phyloP scores from a whole-genome alignment of 2,888 invertebrate genomes.

The Plebejus argus region DNA sequence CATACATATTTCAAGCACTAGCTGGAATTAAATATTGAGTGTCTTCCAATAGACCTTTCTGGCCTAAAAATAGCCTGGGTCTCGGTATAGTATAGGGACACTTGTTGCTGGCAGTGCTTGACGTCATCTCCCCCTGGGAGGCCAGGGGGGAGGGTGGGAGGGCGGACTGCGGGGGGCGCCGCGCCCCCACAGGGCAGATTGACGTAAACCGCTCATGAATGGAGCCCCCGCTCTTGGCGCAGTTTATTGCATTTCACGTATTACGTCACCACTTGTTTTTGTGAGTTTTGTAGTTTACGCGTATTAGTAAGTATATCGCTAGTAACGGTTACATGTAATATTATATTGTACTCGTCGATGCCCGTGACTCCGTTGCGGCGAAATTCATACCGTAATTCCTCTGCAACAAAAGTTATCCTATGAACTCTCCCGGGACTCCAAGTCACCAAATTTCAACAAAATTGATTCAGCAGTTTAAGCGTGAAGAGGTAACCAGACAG shows the following conservation, averaged over 20 bases:
- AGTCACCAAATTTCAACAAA: no score
- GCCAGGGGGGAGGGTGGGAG: conserved; percentile 51
- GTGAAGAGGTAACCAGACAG: no score
- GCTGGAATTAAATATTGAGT: conserved; percentile 13
- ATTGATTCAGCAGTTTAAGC: no score
- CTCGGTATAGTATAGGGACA: conserved; percentile 61
- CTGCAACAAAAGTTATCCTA: no score
- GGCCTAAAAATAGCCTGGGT: conserved; percentile 69
- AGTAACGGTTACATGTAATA: neutral
- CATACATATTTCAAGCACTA: neutral
- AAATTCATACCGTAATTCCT: no score
- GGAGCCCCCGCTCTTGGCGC: conserved; percentile 55
- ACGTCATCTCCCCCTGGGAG: conserved; percentile 66
- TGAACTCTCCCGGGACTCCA: no score
- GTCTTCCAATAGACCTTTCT: conserved; percentile 47
- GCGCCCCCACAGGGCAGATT: conserved; percentile 62
- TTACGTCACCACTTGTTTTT: conserved; percentile 37
- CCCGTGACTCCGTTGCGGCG: no score
- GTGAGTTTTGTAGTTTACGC: neutral
- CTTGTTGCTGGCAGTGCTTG: conserved; percentile 74
- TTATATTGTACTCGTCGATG: no score
- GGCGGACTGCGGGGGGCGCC: conserved; percentile 57
- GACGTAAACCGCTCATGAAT: conserved; percentile 77
- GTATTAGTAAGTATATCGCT: neutral
- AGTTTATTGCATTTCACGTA: conserved; percentile 39